Base-by-base conservation (phyloP, 30 jellyfish, hydroid and myxozoan genomes). In the Haliclystus octoradiatus region DNA sequence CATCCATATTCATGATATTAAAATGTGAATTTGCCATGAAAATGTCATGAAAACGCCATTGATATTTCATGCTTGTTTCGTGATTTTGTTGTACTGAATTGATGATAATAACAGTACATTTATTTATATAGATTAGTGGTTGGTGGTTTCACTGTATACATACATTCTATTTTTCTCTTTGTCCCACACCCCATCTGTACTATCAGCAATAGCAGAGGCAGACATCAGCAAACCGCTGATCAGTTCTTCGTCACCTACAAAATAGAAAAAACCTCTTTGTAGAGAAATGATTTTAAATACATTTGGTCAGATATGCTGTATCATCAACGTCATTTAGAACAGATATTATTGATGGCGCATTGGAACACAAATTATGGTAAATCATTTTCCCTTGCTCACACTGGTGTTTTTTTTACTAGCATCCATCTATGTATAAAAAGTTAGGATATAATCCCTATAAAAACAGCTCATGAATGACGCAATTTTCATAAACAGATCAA, bases 141-240 rank as follows among this genome's bases (percentile, higher is more conserved):
- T 9, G 19, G 19, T 40, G 57, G 19, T 9, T 40, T 5, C 14
- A 19, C 57, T 40, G 57, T 19, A 40, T 5, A 19, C 57, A 40
- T 40, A 40, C 57, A 9, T 40, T 40, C 14, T 5, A 19, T 40
- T 40, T 40, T 19, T 9, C 57, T 40, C 57, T 40, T 40, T 40
- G 57, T 72, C 66, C 95, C 95, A 83, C 19, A 52, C 24, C 0
- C 24, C 34, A 12, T 52, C 69, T 0, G 87, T 73, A 9, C 71
- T 73, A 27, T 61, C 69, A 0, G 87, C 61, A n/a, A 75, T 82
- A 50, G 50, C 46, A 5, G 49, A 30, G 2, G 95, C 84, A 0
- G 95, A 83, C 64, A 75, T 52, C 12, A 83, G 72, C 3, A 83
- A 50, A 29, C 49, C 60, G n/a, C 24, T 23, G 15, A 83, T 35